Conservation (phyloP, 30 jellyfish, hydroid and myxozoan species). For the Phacellophora camtschatica region DNA sequence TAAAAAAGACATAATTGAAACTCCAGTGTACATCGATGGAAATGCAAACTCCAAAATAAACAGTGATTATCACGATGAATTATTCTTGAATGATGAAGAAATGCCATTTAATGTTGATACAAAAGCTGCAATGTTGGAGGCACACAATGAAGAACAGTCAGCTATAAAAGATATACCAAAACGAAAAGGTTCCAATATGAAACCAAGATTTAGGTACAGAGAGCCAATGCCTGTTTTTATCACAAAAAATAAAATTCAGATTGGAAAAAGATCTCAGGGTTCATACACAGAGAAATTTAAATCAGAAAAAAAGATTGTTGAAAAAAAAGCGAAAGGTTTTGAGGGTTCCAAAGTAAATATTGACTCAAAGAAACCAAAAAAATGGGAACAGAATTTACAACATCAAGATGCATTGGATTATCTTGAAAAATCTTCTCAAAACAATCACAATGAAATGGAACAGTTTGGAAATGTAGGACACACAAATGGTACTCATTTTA, state of each 20-base stretch:
- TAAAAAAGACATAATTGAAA: not conserved
- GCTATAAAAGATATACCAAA: not conserved
- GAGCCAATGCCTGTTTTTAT: slow-evolving; percentile 38
- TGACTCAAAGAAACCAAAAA: not conserved
- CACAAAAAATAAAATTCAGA: slow-evolving; percentile 3
- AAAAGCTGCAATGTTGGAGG: not conserved
- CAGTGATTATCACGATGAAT: not conserved
- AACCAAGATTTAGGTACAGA: slow-evolving; percentile 38
- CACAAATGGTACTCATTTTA: not conserved
- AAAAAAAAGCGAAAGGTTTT: not conserved
- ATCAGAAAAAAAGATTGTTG: not conserved
- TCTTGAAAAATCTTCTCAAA: not conserved
- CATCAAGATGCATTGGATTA: not conserved
- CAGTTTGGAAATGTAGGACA: not conserved
- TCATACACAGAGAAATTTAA: slow-evolving; percentile 37
- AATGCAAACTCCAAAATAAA: not conserved
- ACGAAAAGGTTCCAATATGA: not conserved
- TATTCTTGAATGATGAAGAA: not conserved
- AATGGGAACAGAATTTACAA: not conserved
- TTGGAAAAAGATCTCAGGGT: slow-evolving; percentile 25
- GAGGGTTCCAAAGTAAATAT: not conserved
- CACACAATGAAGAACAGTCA: not conserved
- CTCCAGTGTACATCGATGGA: not conserved
- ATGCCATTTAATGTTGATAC: not conserved
- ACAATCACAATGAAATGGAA: not conserved